Percentiles rank a stretch among this genome's conserved stretches.
These are phyloP conservation scores for Ditula angustiorana DNA, from an alignment of 2,888 invertebrate genomes.

Conservation along the genomic window DNA sequence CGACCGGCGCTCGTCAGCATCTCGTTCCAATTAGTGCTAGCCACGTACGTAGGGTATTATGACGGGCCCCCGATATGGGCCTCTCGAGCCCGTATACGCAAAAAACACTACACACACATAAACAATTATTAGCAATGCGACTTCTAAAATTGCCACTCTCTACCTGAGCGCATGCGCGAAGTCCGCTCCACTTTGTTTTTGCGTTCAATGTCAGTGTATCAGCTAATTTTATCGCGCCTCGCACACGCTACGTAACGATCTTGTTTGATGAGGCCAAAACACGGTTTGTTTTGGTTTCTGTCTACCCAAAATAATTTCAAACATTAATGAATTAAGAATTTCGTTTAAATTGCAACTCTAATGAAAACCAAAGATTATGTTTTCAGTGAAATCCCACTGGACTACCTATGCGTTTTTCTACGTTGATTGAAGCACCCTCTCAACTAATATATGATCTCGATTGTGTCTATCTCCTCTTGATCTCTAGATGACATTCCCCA, in stretches of 20 bases:
- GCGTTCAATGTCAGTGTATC: constrained; percentile 85
- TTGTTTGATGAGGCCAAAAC: constrained; percentile 77
- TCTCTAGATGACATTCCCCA: not conserved
- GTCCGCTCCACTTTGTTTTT: constrained; percentile 81
- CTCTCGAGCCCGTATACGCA: constrained; percentile 49
- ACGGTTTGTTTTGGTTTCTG: constrained; percentile 79
- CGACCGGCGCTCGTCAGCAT: constrained; percentile 68
- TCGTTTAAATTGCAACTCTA: not conserved
- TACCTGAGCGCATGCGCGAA: constrained; percentile 75
- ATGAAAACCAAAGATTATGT: not conserved
- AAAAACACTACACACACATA: constrained; percentile 50
- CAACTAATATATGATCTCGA: not conserved
- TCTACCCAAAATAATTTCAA: constrained; percentile 63
- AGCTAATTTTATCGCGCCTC: constrained; percentile 83
- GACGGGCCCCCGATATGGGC: constrained; percentile 61
- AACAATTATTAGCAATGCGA: constrained; percentile 60
- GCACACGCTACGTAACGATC: constrained; percentile 75
- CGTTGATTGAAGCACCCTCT: not conserved
- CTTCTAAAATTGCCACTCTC: constrained; percentile 65
- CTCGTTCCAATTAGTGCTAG: constrained; percentile 64
- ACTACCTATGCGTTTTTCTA: not conserved
- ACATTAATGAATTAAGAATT: constrained; percentile 32
- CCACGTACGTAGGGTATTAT: constrained; percentile 51
- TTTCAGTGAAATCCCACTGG: not conserved
- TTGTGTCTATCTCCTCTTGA: not conserved